Evolutionary conservation across 2,797 vertebrate species (phyloP).

Genomic region (Danio albolineatus): DNA sequence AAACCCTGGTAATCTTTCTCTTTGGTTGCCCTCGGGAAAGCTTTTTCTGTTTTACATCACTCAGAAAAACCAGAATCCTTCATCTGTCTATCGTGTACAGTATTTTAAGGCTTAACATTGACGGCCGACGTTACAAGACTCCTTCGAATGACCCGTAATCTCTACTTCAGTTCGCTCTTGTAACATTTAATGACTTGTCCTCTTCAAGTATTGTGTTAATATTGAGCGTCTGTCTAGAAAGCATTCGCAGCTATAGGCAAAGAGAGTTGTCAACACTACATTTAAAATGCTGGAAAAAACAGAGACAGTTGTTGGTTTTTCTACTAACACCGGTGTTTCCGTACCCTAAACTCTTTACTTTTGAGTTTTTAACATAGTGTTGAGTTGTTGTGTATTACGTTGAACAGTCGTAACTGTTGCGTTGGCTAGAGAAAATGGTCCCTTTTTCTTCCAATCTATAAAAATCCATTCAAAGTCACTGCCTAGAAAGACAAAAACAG

Average conservation of each 20-base stretch:
- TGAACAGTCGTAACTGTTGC: constrained; percentile 42
- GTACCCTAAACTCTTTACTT: constrained; percentile 7
- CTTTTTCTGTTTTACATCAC: background rate
- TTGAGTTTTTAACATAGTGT: constrained; percentile 27
- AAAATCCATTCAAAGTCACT: constrained; percentile 40
- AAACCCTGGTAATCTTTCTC: constrained; percentile 5
- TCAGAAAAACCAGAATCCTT: background rate
- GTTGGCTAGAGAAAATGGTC: constrained; percentile 47
- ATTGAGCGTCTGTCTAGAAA: constrained; percentile 39
- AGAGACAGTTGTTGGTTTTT: constrained; percentile 28
- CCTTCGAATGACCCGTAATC: constrained; percentile 29
- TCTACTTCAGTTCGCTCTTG: constrained; percentile 2
- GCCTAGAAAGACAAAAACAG: constrained; percentile 38
- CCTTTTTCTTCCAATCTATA: constrained; percentile 40
- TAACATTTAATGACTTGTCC: constrained; percentile 31
- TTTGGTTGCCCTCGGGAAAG: constrained; percentile 24
- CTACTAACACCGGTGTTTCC: constrained; percentile 1
- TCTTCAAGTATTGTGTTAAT: constrained; percentile 46
- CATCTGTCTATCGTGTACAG: constrained; percentile 1
- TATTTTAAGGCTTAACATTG: constrained; percentile 41
- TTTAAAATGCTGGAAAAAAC: constrained; percentile 32
- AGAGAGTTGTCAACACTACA: constrained; percentile 30
- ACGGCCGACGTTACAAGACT: constrained; percentile 25
- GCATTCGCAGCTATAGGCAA: constrained; percentile 1
- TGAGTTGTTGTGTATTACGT: constrained; percentile 31